Percentiles rank a stretch among this genome's conserved stretches.
These are phyloP conservation scores for Odontesthes bonariensis DNA, from an alignment of 2,113 vertebrate species.

Conservation along the genomic window DNA sequence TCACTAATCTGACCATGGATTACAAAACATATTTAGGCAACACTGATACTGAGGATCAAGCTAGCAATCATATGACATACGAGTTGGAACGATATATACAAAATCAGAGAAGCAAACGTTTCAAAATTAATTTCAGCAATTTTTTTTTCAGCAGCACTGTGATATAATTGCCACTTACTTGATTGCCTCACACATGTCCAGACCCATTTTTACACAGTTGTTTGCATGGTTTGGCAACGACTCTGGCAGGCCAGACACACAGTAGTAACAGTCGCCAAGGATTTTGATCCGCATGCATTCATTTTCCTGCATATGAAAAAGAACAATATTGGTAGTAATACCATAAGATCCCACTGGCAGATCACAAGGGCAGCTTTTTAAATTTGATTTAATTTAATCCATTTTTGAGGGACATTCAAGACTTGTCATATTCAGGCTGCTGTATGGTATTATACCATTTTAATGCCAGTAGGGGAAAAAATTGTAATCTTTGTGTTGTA, in stretches of 20 bases:
- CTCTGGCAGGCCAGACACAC: conserved; percentile 96
- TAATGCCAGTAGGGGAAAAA: too few relatives aligned
- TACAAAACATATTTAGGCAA: conserved; percentile 2
- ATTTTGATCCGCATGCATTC: conserved; percentile 99
- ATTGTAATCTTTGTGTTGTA: too few relatives aligned
- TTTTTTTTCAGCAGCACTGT: neutral
- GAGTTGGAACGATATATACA: neutral
- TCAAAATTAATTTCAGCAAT: neutral
- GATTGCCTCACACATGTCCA: conserved; percentile 99
- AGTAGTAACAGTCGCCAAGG: conserved; percentile 98
- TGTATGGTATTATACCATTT: too few relatives aligned
- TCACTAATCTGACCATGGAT: neutral
- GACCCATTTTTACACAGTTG: conserved; percentile 98
- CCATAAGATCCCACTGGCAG: too few relatives aligned
- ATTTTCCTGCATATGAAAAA: conserved; percentile 88
- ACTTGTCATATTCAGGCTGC: neutral
- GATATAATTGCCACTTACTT: conserved; percentile 85
- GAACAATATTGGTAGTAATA: neutral
- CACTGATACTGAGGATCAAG: neutral
- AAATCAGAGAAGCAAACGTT: neutral
- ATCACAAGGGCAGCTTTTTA: neutral
- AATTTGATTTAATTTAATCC: neutral
- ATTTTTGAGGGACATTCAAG: neutral
- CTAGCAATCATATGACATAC: neutral
- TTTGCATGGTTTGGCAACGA: conserved; percentile 96